These are phyloP conservation scores for Epinotia bilunana DNA, from an alignment of 2,888 invertebrate genomes.

Conservation along the genomic window DNA sequence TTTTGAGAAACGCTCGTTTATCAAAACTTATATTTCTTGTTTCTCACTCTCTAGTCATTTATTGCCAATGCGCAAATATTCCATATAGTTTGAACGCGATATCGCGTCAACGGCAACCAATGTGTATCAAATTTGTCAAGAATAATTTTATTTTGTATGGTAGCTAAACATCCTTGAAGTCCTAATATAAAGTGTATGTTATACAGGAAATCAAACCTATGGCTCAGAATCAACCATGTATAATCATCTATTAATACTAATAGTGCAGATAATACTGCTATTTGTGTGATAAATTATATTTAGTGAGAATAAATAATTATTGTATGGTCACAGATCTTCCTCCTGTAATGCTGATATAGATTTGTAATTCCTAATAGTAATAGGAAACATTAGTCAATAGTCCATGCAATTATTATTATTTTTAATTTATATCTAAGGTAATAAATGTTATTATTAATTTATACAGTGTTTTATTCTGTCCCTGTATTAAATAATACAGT, in stretches of 20 bases:
- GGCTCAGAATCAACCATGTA: not conserved
- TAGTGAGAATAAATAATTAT: constrained; percentile 34
- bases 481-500: too few species aligned
- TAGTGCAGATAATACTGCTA: constrained; percentile 26
- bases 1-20: too few species aligned
- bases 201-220: not conserved
- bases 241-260: not conserved
- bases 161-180: not conserved
- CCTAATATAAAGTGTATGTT: not conserved
- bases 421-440: constrained; percentile 42
- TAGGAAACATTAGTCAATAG: constrained; percentile 37
- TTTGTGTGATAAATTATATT: constrained; percentile 40
- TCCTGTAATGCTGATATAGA: constrained; percentile 39
- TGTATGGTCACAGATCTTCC: constrained; percentile 42
- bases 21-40: too few species aligned
- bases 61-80: too few species aligned
- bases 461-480: constrained; percentile 17
- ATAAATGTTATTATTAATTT: constrained; percentile 39
- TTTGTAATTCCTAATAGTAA: constrained; percentile 47
- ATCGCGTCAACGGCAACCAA: too few species aligned
- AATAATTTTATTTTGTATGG: not conserved
- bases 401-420: constrained; percentile 48
- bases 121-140: too few species aligned
- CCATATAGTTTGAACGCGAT: too few species aligned
- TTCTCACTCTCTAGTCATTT: too few species aligned